Evolutionary conservation across 2,888 invertebrate species (phyloP).

Genomic region (Yponomeuta malinellus): DNA sequence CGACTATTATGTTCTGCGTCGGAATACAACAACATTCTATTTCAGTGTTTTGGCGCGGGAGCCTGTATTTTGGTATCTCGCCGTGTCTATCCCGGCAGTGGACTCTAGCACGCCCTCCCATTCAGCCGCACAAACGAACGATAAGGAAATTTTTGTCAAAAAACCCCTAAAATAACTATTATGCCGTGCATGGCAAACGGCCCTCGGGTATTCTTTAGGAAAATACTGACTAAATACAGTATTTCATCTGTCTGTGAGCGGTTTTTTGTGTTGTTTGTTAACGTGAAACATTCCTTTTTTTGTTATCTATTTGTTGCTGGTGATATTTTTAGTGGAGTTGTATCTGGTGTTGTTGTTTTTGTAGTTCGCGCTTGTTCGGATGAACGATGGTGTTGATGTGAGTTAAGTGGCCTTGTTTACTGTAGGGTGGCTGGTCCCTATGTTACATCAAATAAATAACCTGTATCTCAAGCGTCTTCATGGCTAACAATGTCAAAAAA

Average conservation of each 20-base stretch:
- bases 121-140: slow-evolving; percentile 30
- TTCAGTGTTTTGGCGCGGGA: slow-evolving; percentile 48
- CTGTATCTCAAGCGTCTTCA: too few relatives aligned
- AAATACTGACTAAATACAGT: slow-evolving; percentile 47
- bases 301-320: slow-evolving; percentile 41
- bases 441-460: too few relatives aligned
- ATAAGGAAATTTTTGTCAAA: slow-evolving; percentile 8
- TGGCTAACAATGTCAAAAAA: too few relatives aligned
- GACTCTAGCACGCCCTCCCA: slow-evolving; percentile 26
- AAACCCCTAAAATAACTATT: slow-evolving; percentile 33
- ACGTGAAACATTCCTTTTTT: slow-evolving; percentile 44
- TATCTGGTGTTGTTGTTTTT: slow-evolving; percentile 30
- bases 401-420: background rate
- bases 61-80: slow-evolving; percentile 28
- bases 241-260: slow-evolving; percentile 18
- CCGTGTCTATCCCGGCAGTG: slow-evolving; percentile 42
- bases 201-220: slow-evolving; percentile 44
- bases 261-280: slow-evolving; percentile 16
- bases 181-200: slow-evolving; percentile 61
- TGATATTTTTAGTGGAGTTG: slow-evolving; percentile 28
- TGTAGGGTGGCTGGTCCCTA: too few relatives aligned
- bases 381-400: slow-evolving; percentile 53
- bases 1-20: slow-evolving; percentile 3
- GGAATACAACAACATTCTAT: slow-evolving; percentile 32
- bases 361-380: slow-evolving; percentile 25